Conservation (phyloP, 92 coral and sea anemone species). For the Paragorgia papillata region DNA sequence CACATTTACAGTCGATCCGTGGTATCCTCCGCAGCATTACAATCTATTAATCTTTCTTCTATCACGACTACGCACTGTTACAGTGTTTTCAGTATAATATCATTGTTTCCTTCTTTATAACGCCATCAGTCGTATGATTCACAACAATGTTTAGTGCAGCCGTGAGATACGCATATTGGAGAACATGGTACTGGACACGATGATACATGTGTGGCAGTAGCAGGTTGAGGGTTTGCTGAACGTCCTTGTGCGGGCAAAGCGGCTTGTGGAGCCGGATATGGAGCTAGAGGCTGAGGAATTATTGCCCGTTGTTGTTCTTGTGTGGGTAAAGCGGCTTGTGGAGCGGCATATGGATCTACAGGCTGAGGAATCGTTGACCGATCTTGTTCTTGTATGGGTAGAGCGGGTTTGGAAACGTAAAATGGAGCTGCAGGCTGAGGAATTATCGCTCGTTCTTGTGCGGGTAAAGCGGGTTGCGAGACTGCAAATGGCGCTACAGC, state of each 20-base stretch:
- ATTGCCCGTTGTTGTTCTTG: background rate
- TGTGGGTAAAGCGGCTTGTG: background rate
- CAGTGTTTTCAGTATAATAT: no score
- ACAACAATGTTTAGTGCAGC: slow-evolving; percentile 85
- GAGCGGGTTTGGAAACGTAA: no score
- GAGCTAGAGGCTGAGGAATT: slow-evolving; percentile 8
- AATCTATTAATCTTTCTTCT: no score
- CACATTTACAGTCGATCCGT: no score
- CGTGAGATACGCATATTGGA: slow-evolving; percentile 83
- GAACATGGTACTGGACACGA: slow-evolving; percentile 87
- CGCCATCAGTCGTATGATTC: slow-evolving; percentile 57
- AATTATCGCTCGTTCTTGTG: background rate
- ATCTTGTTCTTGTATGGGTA: no score
- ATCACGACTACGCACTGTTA: no score
- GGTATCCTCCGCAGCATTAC: no score
- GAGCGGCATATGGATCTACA: background rate
- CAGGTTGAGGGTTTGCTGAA: background rate
- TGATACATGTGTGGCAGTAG: background rate
- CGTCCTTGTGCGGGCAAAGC: background rate
- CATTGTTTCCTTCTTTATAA: no score
- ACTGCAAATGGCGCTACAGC: background rate
- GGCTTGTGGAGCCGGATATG: background rate
- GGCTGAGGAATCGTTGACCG: background rate
- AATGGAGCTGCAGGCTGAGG: slow-evolving; percentile 3
- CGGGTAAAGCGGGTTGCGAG: background rate